A percentile compares a stretch with the other conserved stretches of the same genome.
Conservation (phyloP, 1,140 invertebrate species). For the Zaprionus gabonicus region DNA sequence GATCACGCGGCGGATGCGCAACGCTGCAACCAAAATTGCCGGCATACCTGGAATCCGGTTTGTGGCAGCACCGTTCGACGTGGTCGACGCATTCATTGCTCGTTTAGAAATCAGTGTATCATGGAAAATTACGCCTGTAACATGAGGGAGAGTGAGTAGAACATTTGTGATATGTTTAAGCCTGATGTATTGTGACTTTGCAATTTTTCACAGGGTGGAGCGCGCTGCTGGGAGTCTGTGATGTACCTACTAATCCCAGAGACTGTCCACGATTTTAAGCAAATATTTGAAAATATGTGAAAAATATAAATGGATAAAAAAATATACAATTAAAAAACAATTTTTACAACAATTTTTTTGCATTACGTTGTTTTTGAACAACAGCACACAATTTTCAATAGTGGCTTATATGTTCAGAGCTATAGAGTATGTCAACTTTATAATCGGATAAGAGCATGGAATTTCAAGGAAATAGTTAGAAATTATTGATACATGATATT, state of each 20-base stretch:
- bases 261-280: not conserved
- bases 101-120: not conserved
- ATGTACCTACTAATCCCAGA: not conserved
- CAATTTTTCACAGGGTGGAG: not conserved
- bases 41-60: not conserved
- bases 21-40: not conserved
- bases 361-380: too few relatives aligned
- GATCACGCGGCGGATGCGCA: not conserved
- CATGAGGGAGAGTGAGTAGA: not conserved
- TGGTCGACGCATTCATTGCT: not conserved
- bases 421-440: too few relatives aligned
- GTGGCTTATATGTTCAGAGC: too few relatives aligned
- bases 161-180: not conserved
- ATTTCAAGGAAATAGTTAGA: too few relatives aligned
- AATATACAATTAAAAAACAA: too few relatives aligned
- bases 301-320: too few relatives aligned
- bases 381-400: too few relatives aligned
- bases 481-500: too few relatives aligned
- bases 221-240: not conserved
- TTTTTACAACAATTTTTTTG: too few relatives aligned
- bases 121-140: not conserved
- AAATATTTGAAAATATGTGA: too few relatives aligned
- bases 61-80: not conserved
- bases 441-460: too few relatives aligned
- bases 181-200: not conserved